These are phyloP conservation scores for Terebella lapidaria DNA, from an alignment of 2,888 invertebrate species.

Conservation along the genomic window DNA sequence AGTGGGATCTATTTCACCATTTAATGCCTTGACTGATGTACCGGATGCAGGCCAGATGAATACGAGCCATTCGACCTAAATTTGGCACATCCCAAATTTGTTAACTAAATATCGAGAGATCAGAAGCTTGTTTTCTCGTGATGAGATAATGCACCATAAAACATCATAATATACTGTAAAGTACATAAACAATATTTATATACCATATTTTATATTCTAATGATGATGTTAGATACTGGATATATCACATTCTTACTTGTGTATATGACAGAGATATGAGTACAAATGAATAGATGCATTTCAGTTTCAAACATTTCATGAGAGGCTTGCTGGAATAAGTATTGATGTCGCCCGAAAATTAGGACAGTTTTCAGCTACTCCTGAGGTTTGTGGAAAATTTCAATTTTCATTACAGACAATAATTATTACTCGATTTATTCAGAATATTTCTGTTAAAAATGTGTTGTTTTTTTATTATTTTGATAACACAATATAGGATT, in stretches of 20 bases:
- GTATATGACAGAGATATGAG: no score
- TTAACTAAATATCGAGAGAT: no score
- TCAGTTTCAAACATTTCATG: slow-evolving; percentile 69
- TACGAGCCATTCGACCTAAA: no score
- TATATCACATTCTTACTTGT: no score
- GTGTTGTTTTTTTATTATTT: slow-evolving; percentile 4
- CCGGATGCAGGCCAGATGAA: no score
- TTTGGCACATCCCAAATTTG: no score
- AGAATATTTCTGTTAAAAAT: neutral
- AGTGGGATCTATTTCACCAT: no score
- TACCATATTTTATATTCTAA: neutral
- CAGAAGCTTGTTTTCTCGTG: no score
- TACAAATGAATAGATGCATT: no score
- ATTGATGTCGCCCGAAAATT: slow-evolving; percentile 83
- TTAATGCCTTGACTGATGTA: no score
- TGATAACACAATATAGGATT: slow-evolving; percentile 4
- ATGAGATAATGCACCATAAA: neutral
- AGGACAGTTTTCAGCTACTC: slow-evolving; percentile 62
- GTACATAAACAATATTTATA: neutral
- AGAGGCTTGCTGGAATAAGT: slow-evolving; percentile 78
- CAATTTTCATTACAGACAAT: neutral
- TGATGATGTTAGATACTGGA: no score
- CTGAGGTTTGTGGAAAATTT: slow-evolving; percentile 54
- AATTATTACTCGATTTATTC: neutral
- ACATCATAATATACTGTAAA: neutral